phyloP scores from a whole-genome alignment of 2,797 vertebrate species.

The Aldrovandia affinis region DNA sequence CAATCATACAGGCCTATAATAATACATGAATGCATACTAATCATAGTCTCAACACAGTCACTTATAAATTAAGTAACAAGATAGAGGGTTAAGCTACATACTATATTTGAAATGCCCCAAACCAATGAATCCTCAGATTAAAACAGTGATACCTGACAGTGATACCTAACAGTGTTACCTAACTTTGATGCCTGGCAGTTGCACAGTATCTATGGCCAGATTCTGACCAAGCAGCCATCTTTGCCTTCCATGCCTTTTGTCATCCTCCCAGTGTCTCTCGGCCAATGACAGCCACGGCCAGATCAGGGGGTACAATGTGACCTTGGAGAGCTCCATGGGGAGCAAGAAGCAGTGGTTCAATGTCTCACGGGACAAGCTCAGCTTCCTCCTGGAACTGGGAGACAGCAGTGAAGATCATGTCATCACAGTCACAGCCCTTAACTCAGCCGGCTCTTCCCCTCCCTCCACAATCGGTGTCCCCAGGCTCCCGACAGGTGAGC shows the following conservation, averaged over 20 bases:
- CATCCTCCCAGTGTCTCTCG: slow-evolving; percentile 62
- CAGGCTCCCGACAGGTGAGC: slow-evolving; percentile 58
- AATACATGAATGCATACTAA: neutral
- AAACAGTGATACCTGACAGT: too few relatives aligned
- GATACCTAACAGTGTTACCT: too few relatives aligned
- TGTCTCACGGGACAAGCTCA: slow-evolving; percentile 35
- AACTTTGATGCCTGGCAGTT: too few relatives aligned
- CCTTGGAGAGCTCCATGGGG: slow-evolving; percentile 54
- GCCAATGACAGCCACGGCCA: slow-evolving; percentile 62
- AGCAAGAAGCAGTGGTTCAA: slow-evolving; percentile 22
- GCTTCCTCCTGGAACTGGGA: neutral
- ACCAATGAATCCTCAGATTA: too few relatives aligned
- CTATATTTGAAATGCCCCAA: too few relatives aligned
- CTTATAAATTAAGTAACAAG: too few relatives aligned
- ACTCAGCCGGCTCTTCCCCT: slow-evolving; percentile 57
- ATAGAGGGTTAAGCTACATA: too few relatives aligned
- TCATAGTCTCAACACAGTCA: too few relatives aligned
- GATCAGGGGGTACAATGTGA: slow-evolving; percentile 65
- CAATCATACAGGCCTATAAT: neutral
- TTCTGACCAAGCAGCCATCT: neutral
- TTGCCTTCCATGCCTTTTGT: slow-evolving; percentile 2
- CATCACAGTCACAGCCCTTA: slow-evolving; percentile 61
- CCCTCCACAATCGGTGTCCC: slow-evolving; percentile 55
- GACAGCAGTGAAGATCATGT: slow-evolving; percentile 31
- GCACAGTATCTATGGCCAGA: too few relatives aligned